Evolutionary conservation across 1,140 invertebrate genomes (phyloP).

Genomic region (Andrena cerasifolii): DNA sequence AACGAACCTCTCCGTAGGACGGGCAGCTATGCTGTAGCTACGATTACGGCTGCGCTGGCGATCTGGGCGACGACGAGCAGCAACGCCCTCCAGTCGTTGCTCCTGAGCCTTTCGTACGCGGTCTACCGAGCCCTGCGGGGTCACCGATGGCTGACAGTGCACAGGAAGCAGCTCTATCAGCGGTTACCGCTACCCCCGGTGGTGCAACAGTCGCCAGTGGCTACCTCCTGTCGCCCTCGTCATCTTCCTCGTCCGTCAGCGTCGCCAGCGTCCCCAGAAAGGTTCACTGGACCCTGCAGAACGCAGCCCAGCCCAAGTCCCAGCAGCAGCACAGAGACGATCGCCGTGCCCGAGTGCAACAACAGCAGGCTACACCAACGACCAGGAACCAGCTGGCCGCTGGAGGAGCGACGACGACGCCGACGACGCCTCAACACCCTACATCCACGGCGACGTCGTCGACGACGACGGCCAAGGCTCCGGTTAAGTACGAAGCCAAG

Average conservation of each 20-base stretch:
- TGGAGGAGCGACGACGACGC: constrained; percentile 47
- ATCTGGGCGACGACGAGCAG: constrained; percentile 70
- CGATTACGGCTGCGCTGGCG: constrained; percentile 84
- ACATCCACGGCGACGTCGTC: constrained; percentile 37
- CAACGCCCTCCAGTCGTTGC: constrained; percentile 66
- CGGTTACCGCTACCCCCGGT: constrained; percentile 64
- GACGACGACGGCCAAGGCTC: constrained; percentile 49
- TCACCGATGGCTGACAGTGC: constrained; percentile 68
- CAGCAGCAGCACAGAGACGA: constrained; percentile 30
- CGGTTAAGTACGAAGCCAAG: constrained; percentile 16
- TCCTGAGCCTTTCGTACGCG: constrained; percentile 62
- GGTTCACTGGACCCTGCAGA: constrained; percentile 26
- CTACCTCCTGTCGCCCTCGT: constrained; percentile 45
- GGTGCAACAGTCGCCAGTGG: constrained; percentile 35
- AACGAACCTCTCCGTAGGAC: constrained; percentile 81
- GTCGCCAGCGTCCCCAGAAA: constrained; percentile 28
- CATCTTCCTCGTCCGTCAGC: constrained; percentile 53
- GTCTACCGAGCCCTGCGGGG: constrained; percentile 67
- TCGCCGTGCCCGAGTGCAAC: constrained; percentile 14
- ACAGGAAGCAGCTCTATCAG: constrained; percentile 78
- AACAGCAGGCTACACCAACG: constrained; percentile 33
- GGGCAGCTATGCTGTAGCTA: constrained; percentile 85
- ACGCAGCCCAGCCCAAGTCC: constrained; percentile 1
- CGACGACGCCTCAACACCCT: constrained; percentile 31
- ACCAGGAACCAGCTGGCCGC: constrained; percentile 38